phyloP scores from a whole-genome alignment of 2,797 vertebrate species.

The Siniperca undulata region DNA sequence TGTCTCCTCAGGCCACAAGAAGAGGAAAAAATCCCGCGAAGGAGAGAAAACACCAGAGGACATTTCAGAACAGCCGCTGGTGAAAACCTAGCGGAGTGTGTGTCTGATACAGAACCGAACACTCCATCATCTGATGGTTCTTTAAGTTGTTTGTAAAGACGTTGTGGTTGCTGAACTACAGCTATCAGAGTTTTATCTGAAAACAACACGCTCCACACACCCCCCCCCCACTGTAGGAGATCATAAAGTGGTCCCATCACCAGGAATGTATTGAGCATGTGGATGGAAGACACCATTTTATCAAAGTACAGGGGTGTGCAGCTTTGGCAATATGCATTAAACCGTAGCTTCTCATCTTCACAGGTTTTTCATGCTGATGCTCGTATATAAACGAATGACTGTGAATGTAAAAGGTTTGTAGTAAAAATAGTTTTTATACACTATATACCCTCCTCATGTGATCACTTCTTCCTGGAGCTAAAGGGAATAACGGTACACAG shows the following conservation, averaged over 20 bases:
- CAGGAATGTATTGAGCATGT: slow-evolving; percentile 6
- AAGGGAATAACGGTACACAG: not conserved
- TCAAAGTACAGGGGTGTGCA: not conserved
- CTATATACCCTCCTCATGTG: not conserved
- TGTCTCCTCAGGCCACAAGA: slow-evolving; percentile 87
- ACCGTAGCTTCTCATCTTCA: slow-evolving; percentile 32
- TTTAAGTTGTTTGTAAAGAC: slow-evolving; percentile 50
- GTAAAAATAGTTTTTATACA: slow-evolving; percentile 28
- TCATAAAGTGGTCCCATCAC: slow-evolving; percentile 5
- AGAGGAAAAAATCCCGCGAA: slow-evolving; percentile 86
- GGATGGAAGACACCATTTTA: slow-evolving; percentile 12
- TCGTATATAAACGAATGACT: slow-evolving; percentile 47
- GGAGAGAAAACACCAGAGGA: slow-evolving; percentile 89
- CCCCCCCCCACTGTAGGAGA: not conserved
- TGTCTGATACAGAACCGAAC: slow-evolving; percentile 7
- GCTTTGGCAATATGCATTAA: slow-evolving; percentile 30
- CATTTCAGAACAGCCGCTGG: slow-evolving; percentile 87
- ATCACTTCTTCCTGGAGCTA: slow-evolving; percentile 36
- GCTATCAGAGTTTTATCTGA: slow-evolving; percentile 79
- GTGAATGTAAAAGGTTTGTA: slow-evolving; percentile 56
- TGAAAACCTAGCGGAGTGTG: slow-evolving; percentile 77
- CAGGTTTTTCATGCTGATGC: slow-evolving; percentile 42
- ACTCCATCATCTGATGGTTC: slow-evolving; percentile 34
- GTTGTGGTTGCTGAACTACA: slow-evolving; percentile 13
- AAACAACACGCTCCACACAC: not conserved